Conservation (phyloP, 2,888 invertebrate genomes). For the Ochropleura leucogaster region DNA sequence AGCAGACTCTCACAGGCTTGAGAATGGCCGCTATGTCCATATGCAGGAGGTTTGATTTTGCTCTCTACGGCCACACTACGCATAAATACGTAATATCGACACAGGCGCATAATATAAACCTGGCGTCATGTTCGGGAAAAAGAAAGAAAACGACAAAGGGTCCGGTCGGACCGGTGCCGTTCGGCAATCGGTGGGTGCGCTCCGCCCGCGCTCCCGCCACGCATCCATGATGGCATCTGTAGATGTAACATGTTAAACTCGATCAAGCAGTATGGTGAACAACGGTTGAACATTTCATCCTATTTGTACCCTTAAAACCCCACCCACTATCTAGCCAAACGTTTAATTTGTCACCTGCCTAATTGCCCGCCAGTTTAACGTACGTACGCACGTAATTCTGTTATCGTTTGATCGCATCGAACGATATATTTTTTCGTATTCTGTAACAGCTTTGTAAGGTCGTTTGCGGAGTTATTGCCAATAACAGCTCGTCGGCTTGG, state of each 20-base stretch:
- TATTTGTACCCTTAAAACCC: constrained; percentile 2
- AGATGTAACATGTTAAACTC: constrained; percentile 20
- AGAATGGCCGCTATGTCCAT: constrained; percentile 7
- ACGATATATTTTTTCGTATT: constrained; percentile 45
- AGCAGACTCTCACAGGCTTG: constrained; percentile 1
- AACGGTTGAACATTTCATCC: constrained; percentile 3
- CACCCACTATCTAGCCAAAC: neutral
- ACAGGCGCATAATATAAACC: constrained; percentile 30
- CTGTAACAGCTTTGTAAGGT: constrained; percentile 57
- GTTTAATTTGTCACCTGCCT: constrained; percentile 2
- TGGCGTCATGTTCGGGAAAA: constrained; percentile 32
- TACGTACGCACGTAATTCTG: constrained; percentile 21
- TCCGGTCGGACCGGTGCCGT: constrained; percentile 47
- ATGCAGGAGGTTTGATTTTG: constrained; percentile 17
- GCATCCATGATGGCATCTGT: constrained; percentile 26
- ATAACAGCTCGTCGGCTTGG: constrained; percentile 29
- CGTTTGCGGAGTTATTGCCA: constrained; percentile 40
- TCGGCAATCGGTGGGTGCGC: constrained; percentile 3
- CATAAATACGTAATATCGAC: constrained; percentile 28
- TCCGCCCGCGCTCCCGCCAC: constrained; percentile 11
- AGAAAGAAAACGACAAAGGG: constrained; percentile 34
- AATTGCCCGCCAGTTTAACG: neutral
- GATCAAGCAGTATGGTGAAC: neutral
- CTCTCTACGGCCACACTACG: constrained; percentile 1
- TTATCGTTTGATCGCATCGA: constrained; percentile 40